phyloP scores from a whole-genome alignment of 2,888 invertebrate species.

The Macropis europaea region DNA sequence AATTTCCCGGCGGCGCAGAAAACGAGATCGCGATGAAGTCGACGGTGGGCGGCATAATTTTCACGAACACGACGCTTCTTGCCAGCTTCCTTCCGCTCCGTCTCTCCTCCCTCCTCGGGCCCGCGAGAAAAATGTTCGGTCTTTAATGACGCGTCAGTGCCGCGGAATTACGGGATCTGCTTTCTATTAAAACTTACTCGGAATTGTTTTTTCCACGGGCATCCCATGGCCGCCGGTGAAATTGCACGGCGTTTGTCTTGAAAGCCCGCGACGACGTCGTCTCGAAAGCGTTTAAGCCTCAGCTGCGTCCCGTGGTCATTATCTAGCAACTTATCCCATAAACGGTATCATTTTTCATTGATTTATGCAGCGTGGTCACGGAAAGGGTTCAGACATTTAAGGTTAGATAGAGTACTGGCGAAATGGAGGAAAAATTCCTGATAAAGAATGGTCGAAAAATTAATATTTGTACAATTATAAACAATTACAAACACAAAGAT shows the following conservation, averaged over 20 bases:
- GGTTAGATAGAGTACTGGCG: too few relatives aligned
- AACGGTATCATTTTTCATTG: too few relatives aligned
- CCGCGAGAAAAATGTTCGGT: constrained; percentile 41
- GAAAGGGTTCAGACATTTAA: too few relatives aligned
- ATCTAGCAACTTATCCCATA: too few relatives aligned
- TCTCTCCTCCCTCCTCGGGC: background rate
- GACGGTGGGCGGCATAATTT: constrained; percentile 52
- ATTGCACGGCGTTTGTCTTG: constrained; percentile 5
- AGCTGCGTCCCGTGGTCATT: too few relatives aligned
- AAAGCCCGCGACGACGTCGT: background rate
- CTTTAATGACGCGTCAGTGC: constrained; percentile 53
- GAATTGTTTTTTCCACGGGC: constrained; percentile 26
- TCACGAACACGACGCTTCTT: constrained; percentile 15
- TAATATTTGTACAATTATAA: too few relatives aligned
- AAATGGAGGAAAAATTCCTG: too few relatives aligned
- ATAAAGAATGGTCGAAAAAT: too few relatives aligned
- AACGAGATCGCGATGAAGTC: constrained; percentile 58
- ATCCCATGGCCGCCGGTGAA: background rate
- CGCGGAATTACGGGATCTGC: constrained; percentile 14
- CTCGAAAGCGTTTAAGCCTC: background rate
- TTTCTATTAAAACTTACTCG: constrained; percentile 47
- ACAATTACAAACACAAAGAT: too few relatives aligned
- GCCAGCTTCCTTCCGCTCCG: background rate
- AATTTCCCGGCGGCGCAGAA: constrained; percentile 52
- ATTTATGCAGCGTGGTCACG: too few relatives aligned